A percentile compares a stretch with the other conserved stretches of the same genome.
Conservation (phyloP, 2,113 vertebrate species). For the Hassar affinis region DNA sequence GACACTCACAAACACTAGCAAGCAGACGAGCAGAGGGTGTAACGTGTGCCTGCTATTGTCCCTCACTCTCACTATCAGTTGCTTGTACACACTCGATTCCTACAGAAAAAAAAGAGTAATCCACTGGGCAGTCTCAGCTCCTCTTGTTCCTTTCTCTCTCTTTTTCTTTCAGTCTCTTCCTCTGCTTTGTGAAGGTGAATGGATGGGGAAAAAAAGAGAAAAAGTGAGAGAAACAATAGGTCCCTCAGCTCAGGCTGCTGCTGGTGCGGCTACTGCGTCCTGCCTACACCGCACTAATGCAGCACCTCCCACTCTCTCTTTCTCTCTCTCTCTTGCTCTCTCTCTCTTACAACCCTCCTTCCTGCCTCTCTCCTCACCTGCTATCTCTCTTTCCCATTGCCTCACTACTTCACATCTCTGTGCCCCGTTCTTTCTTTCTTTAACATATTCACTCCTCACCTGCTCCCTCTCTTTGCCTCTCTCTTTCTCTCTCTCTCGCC, state of each 20-base stretch:
- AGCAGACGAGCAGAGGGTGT: slow-evolving; percentile 1
- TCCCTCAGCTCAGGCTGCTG: slow-evolving; percentile 63
- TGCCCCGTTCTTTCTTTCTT: not conserved
- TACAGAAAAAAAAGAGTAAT: slow-evolving; percentile 43
- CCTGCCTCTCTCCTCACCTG: slow-evolving; percentile 7
- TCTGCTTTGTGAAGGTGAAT: slow-evolving; percentile 53
- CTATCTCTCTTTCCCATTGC: slow-evolving; percentile 13
- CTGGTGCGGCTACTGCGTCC: slow-evolving; percentile 59
- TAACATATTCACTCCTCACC: not conserved
- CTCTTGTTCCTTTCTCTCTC: slow-evolving; percentile 9
- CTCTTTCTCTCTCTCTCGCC: not conserved
- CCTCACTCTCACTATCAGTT: slow-evolving; percentile 33
- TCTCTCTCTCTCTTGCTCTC: slow-evolving; percentile 48
- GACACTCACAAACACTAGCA: slow-evolving; percentile 32
- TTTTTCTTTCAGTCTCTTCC: slow-evolving; percentile 29
- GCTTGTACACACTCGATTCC: slow-evolving; percentile 27
- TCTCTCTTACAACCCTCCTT: slow-evolving; percentile 4
- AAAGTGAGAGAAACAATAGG: slow-evolving; percentile 74
- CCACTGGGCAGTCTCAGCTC: slow-evolving; percentile 31
- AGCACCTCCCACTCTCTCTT: slow-evolving; percentile 56
- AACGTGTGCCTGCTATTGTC: slow-evolving; percentile 46
- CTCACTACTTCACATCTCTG: slow-evolving; percentile 8
- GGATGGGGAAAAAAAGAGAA: slow-evolving; percentile 42
- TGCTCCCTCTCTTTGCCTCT: not conserved
- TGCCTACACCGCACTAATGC: slow-evolving; percentile 67